Conservation (phyloP, 2,113 vertebrate species). For the Oryzias woworae region DNA sequence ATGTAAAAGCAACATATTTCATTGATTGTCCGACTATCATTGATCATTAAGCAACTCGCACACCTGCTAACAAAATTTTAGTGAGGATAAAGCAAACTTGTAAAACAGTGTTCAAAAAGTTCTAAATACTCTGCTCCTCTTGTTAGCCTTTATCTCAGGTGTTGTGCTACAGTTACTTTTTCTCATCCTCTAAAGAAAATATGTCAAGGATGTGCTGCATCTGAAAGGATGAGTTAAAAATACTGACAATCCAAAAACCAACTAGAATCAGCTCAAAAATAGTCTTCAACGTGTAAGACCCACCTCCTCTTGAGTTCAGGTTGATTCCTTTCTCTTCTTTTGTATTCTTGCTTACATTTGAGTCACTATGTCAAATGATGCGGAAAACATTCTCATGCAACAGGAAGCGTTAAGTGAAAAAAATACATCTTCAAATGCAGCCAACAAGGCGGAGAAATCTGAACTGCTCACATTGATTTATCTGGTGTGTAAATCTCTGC, state of each 20-base stretch:
- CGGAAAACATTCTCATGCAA: neutral
- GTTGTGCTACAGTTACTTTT: constrained; percentile 5
- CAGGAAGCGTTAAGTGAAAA: neutral
- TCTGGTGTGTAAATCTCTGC: neutral
- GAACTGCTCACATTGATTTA: neutral
- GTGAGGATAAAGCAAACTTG: no score
- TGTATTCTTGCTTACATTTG: constrained; percentile 3
- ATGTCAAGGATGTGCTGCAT: neutral
- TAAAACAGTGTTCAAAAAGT: no score
- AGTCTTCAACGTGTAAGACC: constrained; percentile 30
- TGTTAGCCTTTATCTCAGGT: constrained; percentile 36
- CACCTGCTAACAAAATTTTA: no score
- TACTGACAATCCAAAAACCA: neutral
- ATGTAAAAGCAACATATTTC: no score
- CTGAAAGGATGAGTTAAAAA: neutral
- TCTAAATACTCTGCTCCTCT: constrained; percentile 4
- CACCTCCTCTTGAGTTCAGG: constrained; percentile 29
- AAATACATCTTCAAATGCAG: no score
- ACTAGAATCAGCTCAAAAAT: constrained; percentile 26
- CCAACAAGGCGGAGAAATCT: neutral
- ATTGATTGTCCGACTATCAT: no score
- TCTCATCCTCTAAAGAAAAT: neutral
- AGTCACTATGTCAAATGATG: constrained; percentile 13
- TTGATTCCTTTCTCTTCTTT: neutral
- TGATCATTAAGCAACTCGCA: no score